Evolutionary conservation across 2,113 vertebrate genomes (phyloP).

Genomic region (Trinectes maculatus): DNA sequence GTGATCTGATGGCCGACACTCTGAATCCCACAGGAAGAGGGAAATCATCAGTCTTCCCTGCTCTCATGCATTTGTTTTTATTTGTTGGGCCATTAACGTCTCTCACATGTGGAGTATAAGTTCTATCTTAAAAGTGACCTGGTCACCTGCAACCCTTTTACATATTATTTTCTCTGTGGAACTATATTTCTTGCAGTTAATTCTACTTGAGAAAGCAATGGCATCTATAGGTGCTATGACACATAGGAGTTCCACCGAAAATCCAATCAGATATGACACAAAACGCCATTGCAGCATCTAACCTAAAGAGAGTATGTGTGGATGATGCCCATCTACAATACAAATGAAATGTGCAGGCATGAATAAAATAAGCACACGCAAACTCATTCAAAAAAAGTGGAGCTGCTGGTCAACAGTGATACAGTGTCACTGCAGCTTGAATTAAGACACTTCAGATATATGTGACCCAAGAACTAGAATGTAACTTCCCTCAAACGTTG

Average conservation of each 20-base stretch:
- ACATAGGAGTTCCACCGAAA: not conserved
- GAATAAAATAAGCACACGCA: no score
- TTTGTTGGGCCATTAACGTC: conserved; percentile 8
- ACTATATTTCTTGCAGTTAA: not conserved
- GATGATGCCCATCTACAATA: no score
- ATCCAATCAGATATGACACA: not conserved
- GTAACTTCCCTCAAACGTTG: not conserved
- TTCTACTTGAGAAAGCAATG: not conserved
- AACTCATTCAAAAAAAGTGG: no score
- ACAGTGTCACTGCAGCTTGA: no score
- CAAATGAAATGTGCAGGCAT: no score
- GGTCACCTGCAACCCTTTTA: conserved; percentile 6
- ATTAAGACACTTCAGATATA: no score
- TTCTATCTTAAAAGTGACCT: conserved; percentile 17
- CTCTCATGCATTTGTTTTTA: conserved; percentile 29
- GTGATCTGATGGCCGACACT: conserved; percentile 50
- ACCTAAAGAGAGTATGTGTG: no score
- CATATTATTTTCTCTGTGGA: not conserved
- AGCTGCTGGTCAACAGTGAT: no score
- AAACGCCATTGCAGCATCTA: not conserved
- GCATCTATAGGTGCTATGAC: not conserved
- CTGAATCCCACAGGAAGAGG: conserved; percentile 38
- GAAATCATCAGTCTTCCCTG: conserved; percentile 31
- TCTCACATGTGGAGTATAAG: conserved; percentile 48
- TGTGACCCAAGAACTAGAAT: not conserved